phyloP scores from a whole-genome alignment of 2,113 vertebrate species.

The Hippocampus mohnikei region DNA sequence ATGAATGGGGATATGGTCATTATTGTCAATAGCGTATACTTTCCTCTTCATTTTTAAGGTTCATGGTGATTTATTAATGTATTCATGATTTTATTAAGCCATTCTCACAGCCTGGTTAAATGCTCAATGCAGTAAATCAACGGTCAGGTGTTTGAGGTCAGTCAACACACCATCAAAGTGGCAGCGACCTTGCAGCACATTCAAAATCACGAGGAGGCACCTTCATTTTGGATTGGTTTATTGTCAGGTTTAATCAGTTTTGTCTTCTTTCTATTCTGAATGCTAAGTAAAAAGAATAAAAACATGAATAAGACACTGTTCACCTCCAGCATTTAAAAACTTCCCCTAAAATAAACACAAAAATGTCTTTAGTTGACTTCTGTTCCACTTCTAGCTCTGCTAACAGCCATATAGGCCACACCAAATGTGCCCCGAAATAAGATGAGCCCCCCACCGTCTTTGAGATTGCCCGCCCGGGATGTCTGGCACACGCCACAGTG shows the following conservation, averaged over 20 bases:
- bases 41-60: not conserved
- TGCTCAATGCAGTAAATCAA: not conserved
- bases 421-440: slow-evolving; percentile 81
- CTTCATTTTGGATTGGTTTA: not conserved
- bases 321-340: slow-evolving; percentile 43
- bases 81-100: not conserved
- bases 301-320: slow-evolving; percentile 5
- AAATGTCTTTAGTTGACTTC: slow-evolving; percentile 67
- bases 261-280: not conserved
- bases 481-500: slow-evolving; percentile 72
- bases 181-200: slow-evolving; percentile 1
- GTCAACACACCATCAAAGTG: not conserved
- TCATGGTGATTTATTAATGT: not conserved
- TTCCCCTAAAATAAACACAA: slow-evolving; percentile 46
- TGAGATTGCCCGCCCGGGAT: slow-evolving; percentile 79
- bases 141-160: not conserved
- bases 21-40: not conserved
- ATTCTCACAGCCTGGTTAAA: not conserved
- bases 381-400: slow-evolving; percentile 73
- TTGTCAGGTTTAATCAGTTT: slow-evolving; percentile 3
- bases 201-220: not conserved
- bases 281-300: slow-evolving; percentile 14
- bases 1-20: too few species aligned
- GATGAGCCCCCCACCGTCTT: slow-evolving; percentile 76
- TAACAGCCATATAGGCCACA: slow-evolving; percentile 78